Evolutionary conservation across 2,888 invertebrate species (phyloP), one percentile per base, ranked within the genome.

Genomic region (Dasysyrphus albostriatus): DNA sequence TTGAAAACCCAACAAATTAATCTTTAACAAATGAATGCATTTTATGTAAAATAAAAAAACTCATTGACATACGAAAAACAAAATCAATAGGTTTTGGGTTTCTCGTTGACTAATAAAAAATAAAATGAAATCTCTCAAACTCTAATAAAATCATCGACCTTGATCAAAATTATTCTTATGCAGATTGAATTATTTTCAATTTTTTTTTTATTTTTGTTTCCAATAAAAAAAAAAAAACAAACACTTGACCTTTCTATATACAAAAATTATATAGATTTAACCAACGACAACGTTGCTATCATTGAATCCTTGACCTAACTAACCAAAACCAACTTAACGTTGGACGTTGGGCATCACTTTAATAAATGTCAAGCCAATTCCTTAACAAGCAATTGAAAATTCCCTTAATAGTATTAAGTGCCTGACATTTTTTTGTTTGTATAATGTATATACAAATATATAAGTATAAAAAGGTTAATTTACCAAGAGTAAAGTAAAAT

Each of bases 401-500:
- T 42, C 8, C n/a, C 65, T 65, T 32, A 47, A 65, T 47, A 42
- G 42, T 16, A 54, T 37, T 54, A 69, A 49, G 51, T 39, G 54
- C 24, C 39, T 54, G 37, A 69, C 54, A 39, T 24, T 47, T 44
- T 44, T n/a, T 24, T 54, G 16, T n/a, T 24, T 54, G n/a, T 16
- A 0, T 19, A 1, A 5, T 32, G 32, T 19, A 24, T 8, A 8
- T n/a, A n/a, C n/a, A 29, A 2, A 54, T n/a, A 7, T 34, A 47
- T 72, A 73, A 24, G 24, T 24, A 24, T 24, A 24, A 24, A 73
- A 54, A 14, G 56, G 49, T n/a, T 56, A 75, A 81, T 63, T 63
- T 61, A 63, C 56, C 56, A 70, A 65, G 39, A 76, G 56, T 29
- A 63, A 67, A 49, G 56, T 14, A 58, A 24, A 82, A 77, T 72